Evolutionary conservation across 1,140 invertebrate genomes (phyloP), one percentile per base, ranked within the genome.

Genomic region (Drosophila biarmipes): DNA sequence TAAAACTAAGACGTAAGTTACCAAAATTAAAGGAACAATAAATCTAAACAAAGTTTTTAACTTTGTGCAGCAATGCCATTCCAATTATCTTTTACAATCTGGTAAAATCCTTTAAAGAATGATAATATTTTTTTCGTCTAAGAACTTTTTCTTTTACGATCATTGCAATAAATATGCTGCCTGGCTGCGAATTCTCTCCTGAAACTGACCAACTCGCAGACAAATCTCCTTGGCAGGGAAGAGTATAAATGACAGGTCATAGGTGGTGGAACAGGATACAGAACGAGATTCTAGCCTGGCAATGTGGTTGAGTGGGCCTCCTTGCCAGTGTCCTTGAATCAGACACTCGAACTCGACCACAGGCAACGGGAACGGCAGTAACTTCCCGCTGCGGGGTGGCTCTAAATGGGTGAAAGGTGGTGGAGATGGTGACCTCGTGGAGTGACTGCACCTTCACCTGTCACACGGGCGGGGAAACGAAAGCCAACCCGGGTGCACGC

Each of bases 401-500:
- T 7, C 34, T 6, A 14, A 37, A 11, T 11, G 48, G 57, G 21
- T 24, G 49, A 27, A 7, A 14, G 35, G 27, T 49, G 17, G 54
- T 43, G 45, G 38, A 38, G 63, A 34, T 59, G 43, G 48, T 48
- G 66, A 69, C 66, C 66, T 69, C 75, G 71, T 78, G 46, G 27
- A 68, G 61, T 46, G 68, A 72, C 46, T 75, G 74, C 68, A 75
- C 73, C 73, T 86, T 86, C 73, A 86, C 48, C 73, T 77, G 77
- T 69, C 67, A 62, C 71, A 76, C 54, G 49, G 35, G 21, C 31
- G 34, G 6, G 6, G 15, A 43, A 1, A 21, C 29, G 27, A 37
- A 49, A 17, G 51, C 31, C 55, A 53, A 59, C 56, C 48, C 38
- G 53, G 74, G 84, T 84, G 61, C 72, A 80, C 45, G 59, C 55